Conservation (phyloP, 2,113 vertebrate species). For the Hiodon alosoides region DNA sequence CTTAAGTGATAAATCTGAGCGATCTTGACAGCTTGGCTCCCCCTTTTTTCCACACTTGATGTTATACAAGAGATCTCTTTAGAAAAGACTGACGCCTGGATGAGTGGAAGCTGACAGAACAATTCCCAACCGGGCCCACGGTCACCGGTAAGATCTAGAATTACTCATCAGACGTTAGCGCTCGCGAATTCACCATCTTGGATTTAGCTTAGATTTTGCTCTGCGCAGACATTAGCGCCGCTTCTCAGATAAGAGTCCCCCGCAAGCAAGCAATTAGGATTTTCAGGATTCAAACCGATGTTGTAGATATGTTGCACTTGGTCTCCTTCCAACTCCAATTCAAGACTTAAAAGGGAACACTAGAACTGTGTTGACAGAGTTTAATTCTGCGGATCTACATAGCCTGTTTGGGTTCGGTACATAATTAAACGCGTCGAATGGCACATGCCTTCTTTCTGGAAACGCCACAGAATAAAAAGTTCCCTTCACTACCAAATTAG, state of each 20-base stretch:
- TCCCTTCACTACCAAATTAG: no score
- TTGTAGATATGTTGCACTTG: no score
- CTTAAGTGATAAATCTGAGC: neutral
- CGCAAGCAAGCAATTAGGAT: no score
- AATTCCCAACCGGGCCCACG: neutral
- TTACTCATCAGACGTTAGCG: neutral
- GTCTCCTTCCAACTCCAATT: no score
- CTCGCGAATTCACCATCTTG: no score
- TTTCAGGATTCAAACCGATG: no score
- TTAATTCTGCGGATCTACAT: neutral
- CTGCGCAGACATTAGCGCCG: no score
- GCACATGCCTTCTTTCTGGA: neutral
- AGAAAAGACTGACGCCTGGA: neutral
- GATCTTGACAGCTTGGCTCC: neutral
- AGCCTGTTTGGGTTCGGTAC: neutral
- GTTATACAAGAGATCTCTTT: conserved; percentile 1
- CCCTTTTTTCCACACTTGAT: neutral
- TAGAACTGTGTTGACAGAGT: conserved; percentile 3
- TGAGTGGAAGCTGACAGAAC: neutral
- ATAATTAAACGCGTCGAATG: neutral
- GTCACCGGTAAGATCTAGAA: neutral
- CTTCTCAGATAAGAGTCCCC: no score
- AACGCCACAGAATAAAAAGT: neutral
- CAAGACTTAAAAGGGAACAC: no score
- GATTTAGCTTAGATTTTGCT: no score